Base-by-base conservation (phyloP, 2,888 invertebrate species). In the Scaptomyza caliginosa region DNA sequence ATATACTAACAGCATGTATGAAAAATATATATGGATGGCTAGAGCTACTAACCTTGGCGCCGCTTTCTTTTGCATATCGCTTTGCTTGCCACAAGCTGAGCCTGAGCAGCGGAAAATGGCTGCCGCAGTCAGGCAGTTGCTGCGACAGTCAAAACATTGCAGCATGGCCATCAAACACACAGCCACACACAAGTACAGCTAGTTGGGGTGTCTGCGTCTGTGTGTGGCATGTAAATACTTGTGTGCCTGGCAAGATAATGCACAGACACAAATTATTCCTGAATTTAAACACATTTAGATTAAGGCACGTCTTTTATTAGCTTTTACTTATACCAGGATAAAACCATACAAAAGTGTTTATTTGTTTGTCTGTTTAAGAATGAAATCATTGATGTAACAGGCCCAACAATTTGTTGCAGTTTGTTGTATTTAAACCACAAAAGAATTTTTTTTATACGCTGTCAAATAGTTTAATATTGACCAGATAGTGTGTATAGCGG, bases 1-100 rank as follows among this genome's bases (percentile, higher is more conserved):
- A 36, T 24, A 43, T 59, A 45, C 55, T 39, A 40, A 51, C 51
- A 46, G 45, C 48, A 50, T 74, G 50, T 50, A 51, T 74, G 30
- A 30, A 36, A 40, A 46, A 52, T 49, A 52, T 30, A 56, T 51
- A 49, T 58, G 57, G 62, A 30, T 69, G 74, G 62, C 50, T 66
- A 58, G 40, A 66, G 46, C 48, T 48, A 52, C 67, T 80, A 86
- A 80, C 80, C 80, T 80, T 80, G 86, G 80, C 74, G 86, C 63
- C 63, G 67, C 45, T 70, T 67, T 62, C 59, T 69, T 57, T 67
- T 73, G 78, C 78, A 70, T 65, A 73, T 49, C 34, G 56, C 42
- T 19, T 17, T 28, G 32, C 32, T 16, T 32, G 38, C 40, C 55
- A 49, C 51, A 43, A 32, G 24, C 32, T 55, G 34, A 34, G 54